Percentiles rank a stretch among this genome's conserved stretches.
Conservation (phyloP, 2,113 vertebrate genomes). For the Tragelaphus imberbis region DNA sequence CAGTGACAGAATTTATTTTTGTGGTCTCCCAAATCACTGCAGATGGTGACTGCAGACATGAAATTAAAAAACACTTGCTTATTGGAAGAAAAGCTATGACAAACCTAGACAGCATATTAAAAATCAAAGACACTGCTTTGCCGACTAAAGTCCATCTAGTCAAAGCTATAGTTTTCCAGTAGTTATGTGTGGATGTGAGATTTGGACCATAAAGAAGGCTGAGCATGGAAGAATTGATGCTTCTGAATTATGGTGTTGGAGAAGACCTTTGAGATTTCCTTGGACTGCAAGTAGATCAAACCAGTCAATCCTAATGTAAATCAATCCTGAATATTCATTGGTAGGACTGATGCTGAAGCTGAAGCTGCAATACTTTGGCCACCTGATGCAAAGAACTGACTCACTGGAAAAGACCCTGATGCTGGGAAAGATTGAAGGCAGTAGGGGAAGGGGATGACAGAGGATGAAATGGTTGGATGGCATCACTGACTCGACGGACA, state of each 20-base stretch:
- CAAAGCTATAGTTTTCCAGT: background rate
- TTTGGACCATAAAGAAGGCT: background rate
- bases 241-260: background rate
- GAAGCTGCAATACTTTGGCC: background rate
- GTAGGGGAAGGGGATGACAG: background rate
- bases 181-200: background rate
- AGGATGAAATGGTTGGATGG: background rate
- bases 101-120: background rate
- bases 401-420: background rate
- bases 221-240: background rate
- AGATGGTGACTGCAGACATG: background rate
- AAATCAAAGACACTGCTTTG: background rate
- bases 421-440: background rate
- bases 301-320: background rate
- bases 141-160: background rate
- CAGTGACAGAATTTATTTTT: background rate
- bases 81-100: background rate
- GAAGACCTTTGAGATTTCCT: background rate
- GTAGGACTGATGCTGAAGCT: background rate
- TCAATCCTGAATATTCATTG: background rate
- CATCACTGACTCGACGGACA: background rate
- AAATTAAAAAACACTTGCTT: background rate
- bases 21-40: background rate
- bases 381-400: background rate
- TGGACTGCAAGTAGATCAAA: background rate